phyloP scores from a whole-genome alignment of 1,140 invertebrate species.

The Heterodera carotae region DNA sequence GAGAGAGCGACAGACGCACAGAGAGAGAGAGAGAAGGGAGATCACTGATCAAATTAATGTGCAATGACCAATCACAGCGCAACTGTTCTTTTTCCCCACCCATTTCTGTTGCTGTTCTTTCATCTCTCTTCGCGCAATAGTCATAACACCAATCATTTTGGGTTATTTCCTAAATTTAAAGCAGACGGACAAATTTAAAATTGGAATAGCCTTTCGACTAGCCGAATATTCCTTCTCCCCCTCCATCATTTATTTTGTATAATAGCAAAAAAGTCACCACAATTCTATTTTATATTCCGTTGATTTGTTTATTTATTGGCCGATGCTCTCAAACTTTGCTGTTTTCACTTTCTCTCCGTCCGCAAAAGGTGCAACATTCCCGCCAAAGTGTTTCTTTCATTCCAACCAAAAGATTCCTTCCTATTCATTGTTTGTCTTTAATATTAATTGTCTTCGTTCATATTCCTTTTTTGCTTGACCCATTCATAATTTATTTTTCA shows the following conservation, averaged over 20 bases:
- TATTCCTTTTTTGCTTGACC: too few species aligned
- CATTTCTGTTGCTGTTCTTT: background rate
- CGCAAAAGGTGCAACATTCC: background rate
- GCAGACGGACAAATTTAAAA: background rate
- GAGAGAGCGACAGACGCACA: background rate
- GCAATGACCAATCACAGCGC: background rate
- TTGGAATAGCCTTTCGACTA: background rate
- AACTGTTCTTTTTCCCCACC: background rate
- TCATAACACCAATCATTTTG: background rate
- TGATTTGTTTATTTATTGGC: background rate
- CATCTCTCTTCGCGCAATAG: background rate
- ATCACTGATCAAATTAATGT: background rate
- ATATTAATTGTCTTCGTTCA: too few species aligned
- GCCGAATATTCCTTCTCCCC: too few species aligned
- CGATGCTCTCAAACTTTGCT: background rate
- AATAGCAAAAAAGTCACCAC: too few species aligned
- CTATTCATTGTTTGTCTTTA: background rate
- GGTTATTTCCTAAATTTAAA: background rate
- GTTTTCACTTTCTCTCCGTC: background rate
- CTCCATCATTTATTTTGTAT: background rate
- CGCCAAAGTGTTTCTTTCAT: background rate
- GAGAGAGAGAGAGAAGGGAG: background rate
- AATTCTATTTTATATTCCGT: background rate
- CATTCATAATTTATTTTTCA: too few species aligned
- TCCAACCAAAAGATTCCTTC: background rate